Evolutionary conservation across 1,140 invertebrate genomes (phyloP), one percentile per base, ranked within the genome.

Genomic region (Dolichoris vasculosae): DNA sequence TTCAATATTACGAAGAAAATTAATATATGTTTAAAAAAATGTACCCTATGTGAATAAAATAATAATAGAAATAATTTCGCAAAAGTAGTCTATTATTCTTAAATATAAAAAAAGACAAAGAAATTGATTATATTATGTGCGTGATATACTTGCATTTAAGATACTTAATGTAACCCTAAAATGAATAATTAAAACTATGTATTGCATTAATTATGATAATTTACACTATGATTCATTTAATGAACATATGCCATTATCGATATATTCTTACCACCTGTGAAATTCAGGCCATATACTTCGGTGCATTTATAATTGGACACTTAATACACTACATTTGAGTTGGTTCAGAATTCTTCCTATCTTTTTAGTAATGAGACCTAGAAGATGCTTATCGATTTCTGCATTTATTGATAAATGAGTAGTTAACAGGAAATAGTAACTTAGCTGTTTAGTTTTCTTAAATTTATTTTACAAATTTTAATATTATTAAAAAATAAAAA

Each of bases 121-220:
- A 73, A 43, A 73, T 73, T 73, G 69, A 73, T 73, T 73, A 43
- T 73, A 20, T 71, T 71, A 71, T 71, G 43, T 43, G 69, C 38
- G 69, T 43, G 69, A 73, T 38, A 43, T 38, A 40, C 69, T 73
- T 73, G 30, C 23, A 32, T 23, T 43, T 73, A 2, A n/a, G 26
- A 43, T 11, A 73, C 26, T 38, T 20, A 73, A n/a, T n/a, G 69
- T 38, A 23, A 43, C 69, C 69, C 69, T 40, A 78, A 59, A 59
- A 51, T 78, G 59, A 30, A 78, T 38, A 78, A 78, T 78, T 78
- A 78, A 78, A 48, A 35, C 38, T 43, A 43, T 9, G 87, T 88
- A 87, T 87, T 88, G 87, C 87, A 90, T 91, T 91, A 91, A 89
- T 90, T 92, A 92, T 92, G 91, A 88, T 92, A 92, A 91, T 92